phyloP scores from a whole-genome alignment of 2,113 vertebrate genomes.

The Anguilla japonica region DNA sequence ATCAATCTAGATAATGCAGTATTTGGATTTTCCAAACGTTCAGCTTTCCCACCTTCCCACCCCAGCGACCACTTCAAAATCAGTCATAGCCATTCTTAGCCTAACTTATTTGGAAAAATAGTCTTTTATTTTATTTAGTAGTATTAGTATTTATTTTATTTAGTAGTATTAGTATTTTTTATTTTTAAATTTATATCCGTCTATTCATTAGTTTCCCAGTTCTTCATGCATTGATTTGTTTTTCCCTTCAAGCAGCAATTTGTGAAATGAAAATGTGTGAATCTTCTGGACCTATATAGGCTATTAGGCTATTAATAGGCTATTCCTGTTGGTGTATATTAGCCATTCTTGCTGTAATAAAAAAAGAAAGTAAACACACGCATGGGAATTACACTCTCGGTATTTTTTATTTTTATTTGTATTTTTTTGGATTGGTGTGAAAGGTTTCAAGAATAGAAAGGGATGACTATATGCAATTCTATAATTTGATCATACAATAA shows the following conservation, averaged over 20 bases:
- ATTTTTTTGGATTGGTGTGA: neutral
- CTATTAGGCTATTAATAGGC: slow-evolving; percentile 49
- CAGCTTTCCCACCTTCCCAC: slow-evolving; percentile 54
- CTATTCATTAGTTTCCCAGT: slow-evolving; percentile 54
- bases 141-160: slow-evolving; percentile 54
- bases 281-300: slow-evolving; percentile 54
- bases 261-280: slow-evolving; percentile 45
- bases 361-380: neutral
- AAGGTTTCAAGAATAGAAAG: neutral
- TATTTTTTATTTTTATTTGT: neutral
- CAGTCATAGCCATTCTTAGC: slow-evolving; percentile 68
- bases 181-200: slow-evolving; percentile 34
- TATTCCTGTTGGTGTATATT: slow-evolving; percentile 33
- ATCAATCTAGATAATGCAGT: slow-evolving; percentile 67
- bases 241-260: slow-evolving; percentile 45
- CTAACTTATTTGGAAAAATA: slow-evolving; percentile 52
- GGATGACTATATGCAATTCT: neutral
- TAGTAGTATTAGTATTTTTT: too few relatives aligned
- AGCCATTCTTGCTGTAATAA: slow-evolving; percentile 2
- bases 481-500: neutral
- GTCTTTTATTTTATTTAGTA: slow-evolving; percentile 35
- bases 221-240: slow-evolving; percentile 23
- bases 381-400: neutral
- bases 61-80: slow-evolving; percentile 75
- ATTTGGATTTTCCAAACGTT: slow-evolving; percentile 63